Conservation (phyloP, 2,113 vertebrate genomes). For the Pimephales promelas region DNA sequence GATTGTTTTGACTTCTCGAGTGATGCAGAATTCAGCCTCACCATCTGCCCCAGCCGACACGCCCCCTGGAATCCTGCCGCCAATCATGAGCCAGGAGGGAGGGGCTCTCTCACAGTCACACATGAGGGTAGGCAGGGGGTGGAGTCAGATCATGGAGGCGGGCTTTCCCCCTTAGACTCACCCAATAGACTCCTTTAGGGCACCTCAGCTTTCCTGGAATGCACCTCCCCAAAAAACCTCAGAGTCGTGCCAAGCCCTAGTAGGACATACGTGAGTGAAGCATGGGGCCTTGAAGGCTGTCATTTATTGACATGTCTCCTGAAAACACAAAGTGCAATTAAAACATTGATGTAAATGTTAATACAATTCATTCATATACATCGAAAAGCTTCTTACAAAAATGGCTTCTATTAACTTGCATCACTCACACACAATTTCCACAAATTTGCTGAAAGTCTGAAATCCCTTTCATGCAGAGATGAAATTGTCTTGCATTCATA, state of each 20-base stretch:
- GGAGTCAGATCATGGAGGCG: constrained; percentile 80
- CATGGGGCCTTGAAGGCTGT: too few species aligned
- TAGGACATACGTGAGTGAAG: neutral
- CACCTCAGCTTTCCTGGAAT: constrained; percentile 69
- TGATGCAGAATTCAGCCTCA: constrained; percentile 91
- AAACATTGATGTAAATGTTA: neutral
- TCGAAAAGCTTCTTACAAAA: neutral
- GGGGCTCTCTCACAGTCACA: constrained; percentile 90
- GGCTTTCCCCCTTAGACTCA: constrained; percentile 75
- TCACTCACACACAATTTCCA: neutral
- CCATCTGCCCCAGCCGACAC: constrained; percentile 87
- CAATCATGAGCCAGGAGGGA: constrained; percentile 87
- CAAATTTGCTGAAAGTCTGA: neutral
- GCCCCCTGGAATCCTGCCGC: constrained; percentile 85
- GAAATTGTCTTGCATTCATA: neutral
- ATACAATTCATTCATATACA: neutral
- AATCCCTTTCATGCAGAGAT: neutral
- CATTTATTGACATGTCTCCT: too few species aligned
- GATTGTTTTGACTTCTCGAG: constrained; percentile 99
- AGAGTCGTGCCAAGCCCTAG: neutral
- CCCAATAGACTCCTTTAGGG: constrained; percentile 65
- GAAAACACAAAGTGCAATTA: too few species aligned
- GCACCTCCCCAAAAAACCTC: constrained; percentile 36
- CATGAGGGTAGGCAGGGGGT: constrained; percentile 95
- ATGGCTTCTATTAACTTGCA: neutral